phyloP scores from a whole-genome alignment of 2,888 invertebrate genomes.

The Nymphalis urticae region DNA sequence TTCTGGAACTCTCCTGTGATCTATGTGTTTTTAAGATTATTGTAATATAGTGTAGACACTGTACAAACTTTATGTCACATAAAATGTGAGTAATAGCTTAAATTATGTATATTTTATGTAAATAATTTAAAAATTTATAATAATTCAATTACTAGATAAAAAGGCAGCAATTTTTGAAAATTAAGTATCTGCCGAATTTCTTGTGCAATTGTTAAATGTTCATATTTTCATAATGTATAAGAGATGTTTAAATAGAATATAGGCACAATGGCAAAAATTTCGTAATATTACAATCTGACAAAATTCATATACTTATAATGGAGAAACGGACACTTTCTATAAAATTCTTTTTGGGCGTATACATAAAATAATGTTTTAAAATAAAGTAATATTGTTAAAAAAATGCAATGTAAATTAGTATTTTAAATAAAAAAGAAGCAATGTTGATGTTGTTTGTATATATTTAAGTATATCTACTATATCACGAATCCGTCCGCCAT shows the following conservation, averaged over 20 bases:
- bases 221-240: background rate
- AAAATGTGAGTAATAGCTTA: constrained; percentile 48
- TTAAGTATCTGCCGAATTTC: constrained; percentile 19
- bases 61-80: constrained; percentile 48
- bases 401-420: too few species aligned
- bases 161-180: constrained; percentile 7
- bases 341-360: too few species aligned
- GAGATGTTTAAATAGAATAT: too few species aligned
- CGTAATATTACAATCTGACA: too few species aligned
- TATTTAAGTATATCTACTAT: background rate
- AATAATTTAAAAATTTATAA: constrained; percentile 37
- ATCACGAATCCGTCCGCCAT: constrained; percentile 18
- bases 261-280: too few species aligned
- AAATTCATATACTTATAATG: too few species aligned
- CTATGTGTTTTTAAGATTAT: constrained; percentile 66
- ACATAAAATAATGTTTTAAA: too few species aligned
- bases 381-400: too few species aligned
- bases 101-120: constrained; percentile 46
- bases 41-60: constrained; percentile 53
- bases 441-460: background rate
- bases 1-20: constrained; percentile 82
- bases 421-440: background rate
- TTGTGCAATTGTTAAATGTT: constrained; percentile 33
- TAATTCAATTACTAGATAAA: constrained; percentile 2
- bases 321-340: too few species aligned